Percentiles rank a stretch among this genome's conserved stretches.
phyloP scores from a whole-genome alignment of 2,113 vertebrate species.

The Gopherus flavomarginatus region DNA sequence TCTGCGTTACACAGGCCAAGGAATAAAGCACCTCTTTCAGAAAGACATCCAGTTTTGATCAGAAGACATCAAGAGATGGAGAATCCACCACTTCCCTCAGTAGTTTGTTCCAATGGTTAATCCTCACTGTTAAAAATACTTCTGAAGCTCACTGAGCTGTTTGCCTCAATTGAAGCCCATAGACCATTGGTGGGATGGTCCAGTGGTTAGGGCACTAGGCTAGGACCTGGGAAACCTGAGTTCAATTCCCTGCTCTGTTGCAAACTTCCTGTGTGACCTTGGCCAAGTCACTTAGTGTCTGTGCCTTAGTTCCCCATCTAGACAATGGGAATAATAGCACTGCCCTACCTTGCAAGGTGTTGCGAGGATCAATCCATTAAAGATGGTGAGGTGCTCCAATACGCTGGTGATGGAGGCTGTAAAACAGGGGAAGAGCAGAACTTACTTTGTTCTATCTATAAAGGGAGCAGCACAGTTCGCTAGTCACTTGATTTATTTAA shows the following conservation, averaged over 20 bases:
- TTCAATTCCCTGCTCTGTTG: not conserved
- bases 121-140: not conserved
- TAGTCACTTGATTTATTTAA: constrained; percentile 70
- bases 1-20: not conserved
- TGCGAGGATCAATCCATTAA: not conserved
- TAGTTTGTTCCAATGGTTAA: not conserved
- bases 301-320: not conserved
- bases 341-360: not conserved
- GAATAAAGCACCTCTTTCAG: not conserved
- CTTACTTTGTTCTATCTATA: not conserved
- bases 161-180: not conserved
- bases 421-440: not conserved
- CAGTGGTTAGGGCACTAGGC: not conserved
- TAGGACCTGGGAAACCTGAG: not conserved
- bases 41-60: not conserved
- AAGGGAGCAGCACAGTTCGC: constrained; percentile 66
- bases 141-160: not conserved
- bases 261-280: not conserved
- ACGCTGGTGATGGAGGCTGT: not conserved
- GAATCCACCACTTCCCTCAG: not conserved
- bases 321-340: not conserved
- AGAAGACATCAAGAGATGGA: not conserved
- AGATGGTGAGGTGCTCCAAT: not conserved
- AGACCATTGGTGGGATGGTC: constrained; percentile 1
- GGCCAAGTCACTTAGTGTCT: not conserved